Evolutionary conservation across 2,888 invertebrate species (phyloP).

Genomic region (Mycalesis mineus): DNA sequence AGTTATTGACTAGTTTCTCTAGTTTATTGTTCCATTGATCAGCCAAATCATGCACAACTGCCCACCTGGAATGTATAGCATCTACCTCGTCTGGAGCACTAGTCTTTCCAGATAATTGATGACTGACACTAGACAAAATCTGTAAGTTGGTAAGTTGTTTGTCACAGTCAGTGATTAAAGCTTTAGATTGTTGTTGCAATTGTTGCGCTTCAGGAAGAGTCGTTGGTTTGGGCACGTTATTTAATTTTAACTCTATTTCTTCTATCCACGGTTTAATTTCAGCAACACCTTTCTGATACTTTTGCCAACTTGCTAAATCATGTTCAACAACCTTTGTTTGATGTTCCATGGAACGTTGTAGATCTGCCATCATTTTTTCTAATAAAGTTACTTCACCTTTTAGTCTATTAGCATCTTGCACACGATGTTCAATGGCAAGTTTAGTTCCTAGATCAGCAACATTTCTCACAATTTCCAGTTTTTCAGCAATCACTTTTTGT

Average conservation of each 20-base stretch:
- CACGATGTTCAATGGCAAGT: slow-evolving; percentile 82
- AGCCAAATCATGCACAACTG: slow-evolving; percentile 88
- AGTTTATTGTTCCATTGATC: slow-evolving; percentile 87
- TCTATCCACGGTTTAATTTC: slow-evolving; percentile 93
- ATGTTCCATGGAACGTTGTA: slow-evolving; percentile 86
- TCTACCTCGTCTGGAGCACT: slow-evolving; percentile 91
- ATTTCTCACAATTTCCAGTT: slow-evolving; percentile 83
- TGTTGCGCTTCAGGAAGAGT: slow-evolving; percentile 89
- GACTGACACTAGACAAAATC: slow-evolving; percentile 84
- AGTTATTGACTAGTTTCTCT: slow-evolving; percentile 86
- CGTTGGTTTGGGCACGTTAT: slow-evolving; percentile 85
- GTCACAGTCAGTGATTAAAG: slow-evolving; percentile 87
- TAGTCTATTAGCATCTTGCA: slow-evolving; percentile 85
- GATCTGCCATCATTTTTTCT: slow-evolving; percentile 85
- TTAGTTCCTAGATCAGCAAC: slow-evolving; percentile 87
- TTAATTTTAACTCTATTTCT: slow-evolving; percentile 89
- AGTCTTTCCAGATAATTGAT: slow-evolving; percentile 85
- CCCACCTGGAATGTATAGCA: slow-evolving; percentile 89
- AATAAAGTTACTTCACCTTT: slow-evolving; percentile 86
- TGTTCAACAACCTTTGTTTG: slow-evolving; percentile 86
- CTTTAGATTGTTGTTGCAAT: slow-evolving; percentile 83
- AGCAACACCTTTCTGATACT: slow-evolving; percentile 87
- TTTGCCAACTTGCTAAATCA: slow-evolving; percentile 90
- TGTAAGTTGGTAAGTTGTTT: slow-evolving; percentile 86
- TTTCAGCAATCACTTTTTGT: slow-evolving; percentile 86